Evolutionary conservation across 2,888 invertebrate species (phyloP).

Genomic region (Busseola fusca): DNA sequence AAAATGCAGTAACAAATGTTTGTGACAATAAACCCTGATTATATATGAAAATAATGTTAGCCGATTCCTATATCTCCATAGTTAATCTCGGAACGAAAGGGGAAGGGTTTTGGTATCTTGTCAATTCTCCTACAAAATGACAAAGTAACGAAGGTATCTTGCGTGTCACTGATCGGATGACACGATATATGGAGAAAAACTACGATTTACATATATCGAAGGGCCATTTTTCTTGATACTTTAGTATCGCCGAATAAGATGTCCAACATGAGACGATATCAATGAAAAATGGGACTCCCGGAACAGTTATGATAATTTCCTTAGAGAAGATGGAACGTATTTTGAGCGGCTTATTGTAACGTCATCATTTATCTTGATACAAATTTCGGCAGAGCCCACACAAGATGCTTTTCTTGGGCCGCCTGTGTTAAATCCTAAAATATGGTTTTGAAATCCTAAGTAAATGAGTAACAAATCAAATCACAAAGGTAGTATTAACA

Average conservation of each 20-base stretch:
- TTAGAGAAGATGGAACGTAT: constrained; percentile 6
- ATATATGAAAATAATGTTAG: neutral
- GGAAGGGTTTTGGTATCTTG: constrained; percentile 28
- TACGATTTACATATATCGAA: constrained; percentile 54
- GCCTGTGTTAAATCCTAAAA: neutral
- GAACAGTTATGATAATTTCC: constrained; percentile 53
- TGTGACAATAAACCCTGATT: too few species aligned
- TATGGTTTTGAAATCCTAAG: neutral
- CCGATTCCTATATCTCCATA: constrained; percentile 17
- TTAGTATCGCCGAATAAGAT: constrained; percentile 33
- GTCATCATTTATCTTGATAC: constrained; percentile 12
- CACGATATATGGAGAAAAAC: constrained; percentile 47
- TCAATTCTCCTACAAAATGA: constrained; percentile 30
- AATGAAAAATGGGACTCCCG: constrained; percentile 48
- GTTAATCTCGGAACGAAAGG: constrained; percentile 16
- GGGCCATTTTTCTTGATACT: constrained; percentile 41
- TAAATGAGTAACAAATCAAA: neutral
- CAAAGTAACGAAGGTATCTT: constrained; percentile 55
- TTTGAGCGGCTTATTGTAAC: constrained; percentile 17
- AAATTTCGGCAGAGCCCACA: neutral
- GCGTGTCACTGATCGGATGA: constrained; percentile 50
- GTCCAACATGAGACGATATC: constrained; percentile 49
- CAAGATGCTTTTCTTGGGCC: neutral
- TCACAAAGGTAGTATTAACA: neutral
- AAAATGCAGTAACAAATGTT: neutral